Conservation (phyloP, 2,113 vertebrate species). For the Tauraco erythrolophus region DNA sequence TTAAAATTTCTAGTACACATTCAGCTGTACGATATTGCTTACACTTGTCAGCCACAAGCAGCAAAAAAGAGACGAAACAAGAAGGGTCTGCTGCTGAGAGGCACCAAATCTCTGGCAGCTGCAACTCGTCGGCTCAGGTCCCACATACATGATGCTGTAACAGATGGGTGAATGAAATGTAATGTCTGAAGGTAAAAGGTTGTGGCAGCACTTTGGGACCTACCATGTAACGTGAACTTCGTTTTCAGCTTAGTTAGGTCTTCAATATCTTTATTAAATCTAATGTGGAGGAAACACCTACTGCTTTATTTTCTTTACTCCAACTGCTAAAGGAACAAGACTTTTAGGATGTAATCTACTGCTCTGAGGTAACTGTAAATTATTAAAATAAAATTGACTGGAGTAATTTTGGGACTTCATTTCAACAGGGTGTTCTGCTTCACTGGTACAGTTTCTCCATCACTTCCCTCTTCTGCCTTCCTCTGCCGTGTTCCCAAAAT, state of each 20-base stretch:
- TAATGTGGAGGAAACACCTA: background rate
- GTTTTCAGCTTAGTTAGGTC: background rate
- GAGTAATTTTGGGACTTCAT: background rate
- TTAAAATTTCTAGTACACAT: background rate
- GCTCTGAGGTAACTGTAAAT: background rate
- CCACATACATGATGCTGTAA: background rate
- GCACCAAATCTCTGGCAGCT: background rate
- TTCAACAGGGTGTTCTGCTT: background rate
- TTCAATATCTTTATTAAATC: background rate
- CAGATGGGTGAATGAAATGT: slow-evolving; percentile 53
- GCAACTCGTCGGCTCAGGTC: background rate
- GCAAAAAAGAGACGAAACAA: slow-evolving; percentile 31
- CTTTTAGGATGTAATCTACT: background rate
- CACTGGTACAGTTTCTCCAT: background rate
- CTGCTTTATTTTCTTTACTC: background rate
- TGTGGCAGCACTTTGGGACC: slow-evolving; percentile 34
- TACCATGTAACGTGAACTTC: background rate
- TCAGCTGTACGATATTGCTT: background rate
- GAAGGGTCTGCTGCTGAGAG: background rate
- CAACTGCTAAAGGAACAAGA: background rate
- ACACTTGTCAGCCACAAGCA: background rate
- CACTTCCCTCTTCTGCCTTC: background rate
- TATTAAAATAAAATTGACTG: background rate
- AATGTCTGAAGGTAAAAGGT: slow-evolving; percentile 49
- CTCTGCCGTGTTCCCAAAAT: background rate